Base-by-base conservation (phyloP, 2,888 invertebrate genomes). In the Leucoptera coffeella region DNA sequence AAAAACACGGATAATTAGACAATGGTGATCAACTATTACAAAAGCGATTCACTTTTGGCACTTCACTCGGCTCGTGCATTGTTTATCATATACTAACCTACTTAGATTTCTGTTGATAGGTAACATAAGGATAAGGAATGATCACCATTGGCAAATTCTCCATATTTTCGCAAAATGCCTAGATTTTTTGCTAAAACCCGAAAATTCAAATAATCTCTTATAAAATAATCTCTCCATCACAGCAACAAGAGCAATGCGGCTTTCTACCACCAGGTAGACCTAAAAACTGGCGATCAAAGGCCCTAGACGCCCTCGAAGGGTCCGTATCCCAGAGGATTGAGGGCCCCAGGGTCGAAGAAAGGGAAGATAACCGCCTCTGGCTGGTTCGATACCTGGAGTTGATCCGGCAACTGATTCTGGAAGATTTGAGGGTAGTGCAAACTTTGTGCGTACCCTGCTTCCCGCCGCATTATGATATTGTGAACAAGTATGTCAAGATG, bases 211-310 rank as follows among this genome's bases (percentile, higher is more conserved):
- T n/a, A n/a, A n/a, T n/a, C n/a, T n/a, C n/a, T n/a, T n/a, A n/a
- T n/a, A n/a, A n/a, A n/a, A n/a, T n/a, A n/a, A n/a, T n/a, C n/a
- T n/a, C n/a, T n/a, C n/a, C 9, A 17, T 17, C 9, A 17, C 54
- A 84, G 67, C 80, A 87, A 49, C 77, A 82, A 40, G 80, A 77
- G 34, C 82, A 84, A 39, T 86, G 86, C 3, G 89, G 89, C 1
- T 99, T 96, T 48, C 74, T 92, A 61, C 91, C 97, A 1, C 94
- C 94, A 0, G 94, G 93, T 0, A 75, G 99, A 19, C 97, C 96
- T 0, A 95, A 97, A 47, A 72, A 73, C 28, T 96, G 95, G 96
- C 80, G 87, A 27, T 74, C 82, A 8, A 88, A 86, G 75, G 85
- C 87, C 0, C 84, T 95, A 50, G 77, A 84, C 39, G 87, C 91